Evolutionary conservation across 2,797 vertebrate genomes (phyloP).

Genomic region (Oreonectes daqikongensis): DNA sequence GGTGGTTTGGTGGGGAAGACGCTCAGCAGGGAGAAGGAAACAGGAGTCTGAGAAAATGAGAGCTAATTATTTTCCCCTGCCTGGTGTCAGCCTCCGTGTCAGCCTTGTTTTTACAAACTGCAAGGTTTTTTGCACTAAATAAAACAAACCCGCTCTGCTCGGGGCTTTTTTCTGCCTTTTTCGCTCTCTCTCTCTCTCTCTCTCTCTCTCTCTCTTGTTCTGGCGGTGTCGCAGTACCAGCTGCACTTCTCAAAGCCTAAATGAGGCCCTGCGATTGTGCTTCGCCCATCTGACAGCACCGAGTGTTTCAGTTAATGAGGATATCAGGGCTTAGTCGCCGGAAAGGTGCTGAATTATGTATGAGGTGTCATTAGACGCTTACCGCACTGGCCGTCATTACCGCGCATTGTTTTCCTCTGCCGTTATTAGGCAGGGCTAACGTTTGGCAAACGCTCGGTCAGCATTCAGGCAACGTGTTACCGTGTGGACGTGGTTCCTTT

Average conservation of each 20-base stretch:
- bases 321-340: constrained; percentile 99
- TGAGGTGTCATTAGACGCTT: constrained; percentile 99
- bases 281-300: constrained; percentile 99
- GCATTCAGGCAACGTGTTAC: constrained; percentile 58
- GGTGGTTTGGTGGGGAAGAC: constrained; percentile 99
- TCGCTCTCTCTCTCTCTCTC: constrained; percentile 73
- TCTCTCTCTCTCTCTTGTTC: constrained; percentile 69
- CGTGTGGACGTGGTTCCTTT: neutral
- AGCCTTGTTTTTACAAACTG: constrained; percentile 99
- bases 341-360: constrained; percentile 99
- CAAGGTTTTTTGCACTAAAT: constrained; percentile 99
- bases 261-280: constrained; percentile 99
- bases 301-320: constrained; percentile 99
- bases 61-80: constrained; percentile 99
- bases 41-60: constrained; percentile 99
- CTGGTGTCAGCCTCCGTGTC: constrained; percentile 99
- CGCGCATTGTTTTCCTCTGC: constrained; percentile 71
- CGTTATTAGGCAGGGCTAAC: constrained; percentile 97
- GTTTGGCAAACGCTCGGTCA: constrained; percentile 80
- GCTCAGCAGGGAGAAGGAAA: constrained; percentile 99
- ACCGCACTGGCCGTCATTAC: constrained; percentile 99
- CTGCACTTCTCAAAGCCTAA: constrained; percentile 99
- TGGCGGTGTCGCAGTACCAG: constrained; percentile 99
- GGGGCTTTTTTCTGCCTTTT: constrained; percentile 72
- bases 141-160: constrained; percentile 99